Evolutionary conservation across 2,888 invertebrate species (phyloP).

Genomic region (Idaea biselata): DNA sequence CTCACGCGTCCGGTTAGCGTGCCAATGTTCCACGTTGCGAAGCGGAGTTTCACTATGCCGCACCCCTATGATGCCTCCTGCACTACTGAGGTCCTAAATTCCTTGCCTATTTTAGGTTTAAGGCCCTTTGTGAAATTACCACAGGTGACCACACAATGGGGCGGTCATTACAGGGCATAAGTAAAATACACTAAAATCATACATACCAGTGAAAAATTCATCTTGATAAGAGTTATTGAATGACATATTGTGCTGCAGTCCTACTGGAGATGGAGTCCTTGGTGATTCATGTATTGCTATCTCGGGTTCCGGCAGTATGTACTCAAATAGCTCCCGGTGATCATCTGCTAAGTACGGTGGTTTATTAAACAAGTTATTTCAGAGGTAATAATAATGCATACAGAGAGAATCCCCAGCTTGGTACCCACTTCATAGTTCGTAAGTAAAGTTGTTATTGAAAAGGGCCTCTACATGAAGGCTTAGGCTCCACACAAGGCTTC

Average conservation of each 20-base stretch:
- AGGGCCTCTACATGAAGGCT: too few relatives aligned
- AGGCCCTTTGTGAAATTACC: too few relatives aligned
- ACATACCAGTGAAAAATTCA: slow-evolving; percentile 64
- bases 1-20: too few relatives aligned
- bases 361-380: neutral
- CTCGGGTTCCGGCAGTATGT: slow-evolving; percentile 43
- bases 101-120: too few relatives aligned
- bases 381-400: neutral
- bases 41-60: too few relatives aligned
- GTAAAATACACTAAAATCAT: neutral
- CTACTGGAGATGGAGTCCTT: slow-evolving; percentile 51
- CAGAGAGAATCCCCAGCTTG: too few relatives aligned
- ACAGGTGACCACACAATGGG: neutral
- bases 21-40: too few relatives aligned
- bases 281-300: slow-evolving; percentile 40
- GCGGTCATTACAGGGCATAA: neutral
- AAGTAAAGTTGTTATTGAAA: too few relatives aligned
- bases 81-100: too few relatives aligned
- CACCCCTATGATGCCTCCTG: too few relatives aligned
- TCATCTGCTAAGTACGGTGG: slow-evolving; percentile 38
- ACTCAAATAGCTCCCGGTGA: slow-evolving; percentile 56
- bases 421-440: too few relatives aligned
- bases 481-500: too few relatives aligned
- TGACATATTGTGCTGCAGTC: slow-evolving; percentile 43
- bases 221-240: slow-evolving; percentile 61